These are phyloP conservation scores for Dendrocincla fuliginosa DNA, from an alignment of 2,797 vertebrate genomes.

Conservation along the genomic window DNA sequence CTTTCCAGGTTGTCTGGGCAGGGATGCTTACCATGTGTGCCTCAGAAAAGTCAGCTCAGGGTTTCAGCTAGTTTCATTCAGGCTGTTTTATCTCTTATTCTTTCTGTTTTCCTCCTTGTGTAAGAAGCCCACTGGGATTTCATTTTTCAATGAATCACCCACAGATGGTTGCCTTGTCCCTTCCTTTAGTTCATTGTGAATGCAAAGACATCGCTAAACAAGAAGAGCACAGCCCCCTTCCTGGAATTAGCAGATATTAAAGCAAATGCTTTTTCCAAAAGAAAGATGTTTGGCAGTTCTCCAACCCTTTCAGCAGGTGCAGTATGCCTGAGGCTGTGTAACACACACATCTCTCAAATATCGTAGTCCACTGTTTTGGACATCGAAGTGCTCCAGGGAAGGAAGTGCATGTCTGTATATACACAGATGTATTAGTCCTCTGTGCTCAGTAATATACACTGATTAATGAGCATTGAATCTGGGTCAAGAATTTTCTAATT, in stretches of 20 bases:
- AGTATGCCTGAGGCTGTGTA: slow-evolving; percentile 13
- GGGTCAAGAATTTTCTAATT: slow-evolving; percentile 32
- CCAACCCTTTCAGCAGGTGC: slow-evolving; percentile 53
- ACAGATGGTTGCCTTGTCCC: slow-evolving; percentile 4
- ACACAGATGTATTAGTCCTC: not conserved
- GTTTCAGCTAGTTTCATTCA: not conserved
- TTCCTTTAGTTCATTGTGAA: not conserved
- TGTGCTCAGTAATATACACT: not conserved
- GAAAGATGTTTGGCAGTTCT: slow-evolving; percentile 27
- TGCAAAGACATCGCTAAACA: slow-evolving; percentile 32
- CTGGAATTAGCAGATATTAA: slow-evolving; percentile 58
- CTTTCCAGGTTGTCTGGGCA: not conserved
- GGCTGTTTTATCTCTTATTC: not conserved
- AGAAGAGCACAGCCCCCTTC: slow-evolving; percentile 7
- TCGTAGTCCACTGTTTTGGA: not conserved
- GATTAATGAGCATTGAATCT: slow-evolving; percentile 25
- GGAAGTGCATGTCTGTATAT: not conserved
- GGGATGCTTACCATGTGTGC: not conserved
- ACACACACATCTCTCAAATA: not conserved
- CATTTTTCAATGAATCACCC: not conserved
- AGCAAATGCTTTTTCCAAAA: slow-evolving; percentile 12
- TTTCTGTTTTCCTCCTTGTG: not conserved
- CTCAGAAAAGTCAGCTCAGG: not conserved
- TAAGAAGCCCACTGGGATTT: not conserved
- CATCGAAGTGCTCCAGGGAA: slow-evolving; percentile 22